A percentile compares a stretch with the other conserved stretches of the same genome.
phyloP scores from a whole-genome alignment of 2,797 vertebrate species.

The Oceanodroma leucorhoa region DNA sequence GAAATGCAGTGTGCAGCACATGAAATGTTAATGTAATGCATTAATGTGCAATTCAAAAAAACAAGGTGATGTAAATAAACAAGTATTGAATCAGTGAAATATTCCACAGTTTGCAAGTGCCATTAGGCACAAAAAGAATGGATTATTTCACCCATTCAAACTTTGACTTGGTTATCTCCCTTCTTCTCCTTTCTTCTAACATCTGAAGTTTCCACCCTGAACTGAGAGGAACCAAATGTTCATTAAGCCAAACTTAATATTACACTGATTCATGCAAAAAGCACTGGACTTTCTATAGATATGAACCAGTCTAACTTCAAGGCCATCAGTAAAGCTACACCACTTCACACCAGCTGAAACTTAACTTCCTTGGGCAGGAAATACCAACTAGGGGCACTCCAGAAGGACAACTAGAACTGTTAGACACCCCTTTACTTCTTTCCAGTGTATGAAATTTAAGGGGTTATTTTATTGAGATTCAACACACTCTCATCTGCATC shows the following conservation, averaged over 20 bases:
- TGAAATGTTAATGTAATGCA: conserved; percentile 26
- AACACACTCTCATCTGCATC: not conserved
- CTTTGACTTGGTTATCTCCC: not conserved
- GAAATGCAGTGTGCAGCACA: not conserved
- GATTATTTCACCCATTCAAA: not conserved
- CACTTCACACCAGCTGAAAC: not conserved
- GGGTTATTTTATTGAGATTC: not conserved
- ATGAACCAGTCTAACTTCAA: not conserved
- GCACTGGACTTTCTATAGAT: not conserved
- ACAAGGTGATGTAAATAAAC: not conserved
- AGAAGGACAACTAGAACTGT: not conserved
- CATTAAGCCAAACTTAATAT: not conserved
- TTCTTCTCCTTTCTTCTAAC: not conserved
- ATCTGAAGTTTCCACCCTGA: not conserved
- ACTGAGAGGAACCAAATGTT: not conserved
- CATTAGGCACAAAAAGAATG: not conserved
- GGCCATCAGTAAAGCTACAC: not conserved
- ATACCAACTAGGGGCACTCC: not conserved
- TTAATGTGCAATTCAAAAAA: not conserved
- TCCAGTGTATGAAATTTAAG: not conserved
- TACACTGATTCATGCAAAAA: not conserved
- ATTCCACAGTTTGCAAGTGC: not conserved
- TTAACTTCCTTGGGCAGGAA: not conserved
- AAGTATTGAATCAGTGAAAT: not conserved
- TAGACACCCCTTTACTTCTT: not conserved